Evolutionary conservation across 2,888 invertebrate genomes (phyloP), one percentile per base, ranked within the genome.

Genomic region (Agrenia bidenticulata): DNA sequence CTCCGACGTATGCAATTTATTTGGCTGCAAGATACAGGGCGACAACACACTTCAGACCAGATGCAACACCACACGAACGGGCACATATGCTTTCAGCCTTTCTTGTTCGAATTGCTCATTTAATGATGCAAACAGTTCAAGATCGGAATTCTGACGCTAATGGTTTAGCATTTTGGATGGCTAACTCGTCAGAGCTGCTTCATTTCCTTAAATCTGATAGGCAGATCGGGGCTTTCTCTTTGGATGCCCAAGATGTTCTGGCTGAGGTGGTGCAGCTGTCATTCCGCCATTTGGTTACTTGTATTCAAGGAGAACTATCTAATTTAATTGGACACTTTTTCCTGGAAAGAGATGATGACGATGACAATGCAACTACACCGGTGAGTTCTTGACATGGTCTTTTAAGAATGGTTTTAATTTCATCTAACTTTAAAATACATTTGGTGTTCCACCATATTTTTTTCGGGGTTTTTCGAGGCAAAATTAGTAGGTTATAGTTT

Each of bases 1-100:
- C 98, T 1, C 98, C 98, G 0, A 96, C 97, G 26, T 99, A 98
- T 82, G 91, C 95, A 1, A 85, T 99, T 24, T 99, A 99, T 81
- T 85, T 99, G 79, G 93, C 94, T 75, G 93, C 85, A 69, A 75
- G 75, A 79, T 96, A 95, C 79, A 87, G 95, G 61, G 93, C 97
- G 50, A 94, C 94, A 26, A 94, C 94, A 0, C 94, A 94, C 80
- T 95, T 94, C 82, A 87, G 94, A 77, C 94, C 94, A 23, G 94
- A 95, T 79, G 82, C 95, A 61, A 89, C 91, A 73, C 94, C 95
- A 24, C 90, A 91, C 51, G 94, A 97, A 80, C 85, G 95, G 64
- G 94, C 94, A 1, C 92, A 94, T 79, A 88, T 92, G 78, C 83
- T 97, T 66, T 94, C 95, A 1, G 87, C 90, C 61, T 88, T 96